Evolutionary conservation across 2,113 vertebrate genomes (phyloP).

Genomic region (Leptodactylus fuscus): DNA sequence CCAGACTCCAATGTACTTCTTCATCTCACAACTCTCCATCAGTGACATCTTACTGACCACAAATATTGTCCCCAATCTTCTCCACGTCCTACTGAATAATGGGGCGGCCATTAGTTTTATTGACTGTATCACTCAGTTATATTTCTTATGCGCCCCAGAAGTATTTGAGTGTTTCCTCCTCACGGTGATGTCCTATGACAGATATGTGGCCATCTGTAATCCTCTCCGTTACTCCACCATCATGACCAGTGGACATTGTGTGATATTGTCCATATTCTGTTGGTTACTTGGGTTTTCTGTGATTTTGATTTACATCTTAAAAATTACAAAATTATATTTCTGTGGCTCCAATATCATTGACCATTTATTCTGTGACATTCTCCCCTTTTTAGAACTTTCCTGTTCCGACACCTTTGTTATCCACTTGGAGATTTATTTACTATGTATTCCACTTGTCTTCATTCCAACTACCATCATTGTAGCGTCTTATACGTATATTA

Average conservation of each 20-base stretch:
- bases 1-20: neutral
- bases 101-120: neutral
- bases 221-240: neutral
- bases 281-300: neutral
- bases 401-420: neutral
- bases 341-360: neutral
- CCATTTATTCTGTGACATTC: neutral
- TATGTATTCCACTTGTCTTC: neutral
- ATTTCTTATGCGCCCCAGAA: neutral
- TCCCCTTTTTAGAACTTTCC: neutral
- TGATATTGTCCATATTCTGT: neutral
- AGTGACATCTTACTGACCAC: neutral
- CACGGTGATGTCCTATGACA: neutral
- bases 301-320: neutral
- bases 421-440: neutral
- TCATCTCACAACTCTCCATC: neutral
- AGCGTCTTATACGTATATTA: neutral
- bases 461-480: neutral
- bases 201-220: conserved; percentile 1
- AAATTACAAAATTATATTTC: neutral
- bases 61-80: neutral
- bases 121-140: neutral
- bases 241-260: neutral
- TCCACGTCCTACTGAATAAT: neutral
- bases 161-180: neutral